Evolutionary conservation across 2,113 vertebrate species (phyloP).

Genomic region (Corydoras maculifer): DNA sequence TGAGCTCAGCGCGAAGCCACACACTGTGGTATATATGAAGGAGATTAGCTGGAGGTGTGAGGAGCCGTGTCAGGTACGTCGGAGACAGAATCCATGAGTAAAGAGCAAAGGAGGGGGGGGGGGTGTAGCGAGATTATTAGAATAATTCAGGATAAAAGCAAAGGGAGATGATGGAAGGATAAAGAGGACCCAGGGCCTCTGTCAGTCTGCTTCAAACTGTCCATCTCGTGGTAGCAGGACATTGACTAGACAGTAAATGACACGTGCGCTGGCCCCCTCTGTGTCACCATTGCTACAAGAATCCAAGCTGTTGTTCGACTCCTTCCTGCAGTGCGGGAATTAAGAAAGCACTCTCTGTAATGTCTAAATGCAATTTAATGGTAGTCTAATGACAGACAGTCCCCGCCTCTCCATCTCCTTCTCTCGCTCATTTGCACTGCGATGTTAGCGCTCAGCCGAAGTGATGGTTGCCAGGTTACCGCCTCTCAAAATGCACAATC

Average conservation of each 20-base stretch:
- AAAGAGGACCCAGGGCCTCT: conserved; percentile 48
- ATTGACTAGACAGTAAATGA: conserved; percentile 41
- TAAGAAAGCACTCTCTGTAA: conserved; percentile 26
- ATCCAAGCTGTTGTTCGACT: conserved; percentile 8
- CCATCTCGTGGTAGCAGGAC: too few species aligned
- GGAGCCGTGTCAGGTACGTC: not conserved
- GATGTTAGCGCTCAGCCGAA: conserved; percentile 25
- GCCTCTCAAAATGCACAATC: conserved; percentile 43
- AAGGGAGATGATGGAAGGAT: not conserved
- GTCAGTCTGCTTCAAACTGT: conserved; percentile 57
- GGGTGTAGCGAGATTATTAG: not conserved
- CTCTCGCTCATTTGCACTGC: conserved; percentile 11
- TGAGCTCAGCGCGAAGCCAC: not conserved
- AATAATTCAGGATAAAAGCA: not conserved
- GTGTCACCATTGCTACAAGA: conserved; percentile 32
- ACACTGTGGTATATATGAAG: not conserved
- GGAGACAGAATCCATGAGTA: conserved; percentile 3
- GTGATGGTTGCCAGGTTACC: conserved; percentile 49
- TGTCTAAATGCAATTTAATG: conserved; percentile 47
- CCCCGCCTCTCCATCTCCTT: not conserved
- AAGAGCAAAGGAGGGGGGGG: not conserved
- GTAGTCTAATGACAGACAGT: conserved; percentile 44
- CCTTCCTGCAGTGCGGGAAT: conserved; percentile 20
- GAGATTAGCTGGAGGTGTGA: not conserved
- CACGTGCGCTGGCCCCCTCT: conserved; percentile 44